Evolutionary conservation across 2,888 invertebrate species (phyloP).

Genomic region (Drosophila yooni): DNA sequence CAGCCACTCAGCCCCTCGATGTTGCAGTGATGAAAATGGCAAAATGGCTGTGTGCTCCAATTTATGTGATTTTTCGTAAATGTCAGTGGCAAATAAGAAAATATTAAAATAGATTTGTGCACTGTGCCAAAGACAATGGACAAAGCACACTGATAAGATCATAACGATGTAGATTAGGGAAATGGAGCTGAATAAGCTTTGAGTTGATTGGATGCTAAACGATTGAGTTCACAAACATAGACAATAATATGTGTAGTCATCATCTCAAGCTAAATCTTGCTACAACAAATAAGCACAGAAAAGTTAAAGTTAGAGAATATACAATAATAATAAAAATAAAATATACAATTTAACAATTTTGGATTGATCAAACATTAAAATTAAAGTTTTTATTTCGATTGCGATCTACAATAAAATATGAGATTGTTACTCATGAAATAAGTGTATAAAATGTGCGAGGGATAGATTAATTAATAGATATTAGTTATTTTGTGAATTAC

Average conservation of each 20-base stretch:
- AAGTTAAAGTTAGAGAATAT: not conserved
- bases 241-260: conserved; percentile 21
- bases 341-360: not conserved
- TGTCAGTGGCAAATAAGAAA: conserved; percentile 81
- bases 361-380: not conserved
- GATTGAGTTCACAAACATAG: conserved; percentile 25
- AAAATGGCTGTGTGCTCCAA: conserved; percentile 76
- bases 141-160: conserved; percentile 50
- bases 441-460: no score
- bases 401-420: not conserved
- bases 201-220: conserved; percentile 42
- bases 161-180: conserved; percentile 32
- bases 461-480: not conserved
- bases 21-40: conserved; percentile 27
- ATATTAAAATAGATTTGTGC: conserved; percentile 81
- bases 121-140: conserved; percentile 66
- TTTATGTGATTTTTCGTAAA: conserved; percentile 78
- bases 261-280: not conserved
- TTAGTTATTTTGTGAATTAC: not conserved
- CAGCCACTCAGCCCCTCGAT: conserved; percentile 4
- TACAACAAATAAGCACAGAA: not conserved
- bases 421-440: not conserved
- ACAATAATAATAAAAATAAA: no score
- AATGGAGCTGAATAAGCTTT: conserved; percentile 41
- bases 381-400: not conserved